Evolutionary conservation across 1,140 invertebrate genomes (phyloP).

Genomic region (Trichonephila clavata): DNA sequence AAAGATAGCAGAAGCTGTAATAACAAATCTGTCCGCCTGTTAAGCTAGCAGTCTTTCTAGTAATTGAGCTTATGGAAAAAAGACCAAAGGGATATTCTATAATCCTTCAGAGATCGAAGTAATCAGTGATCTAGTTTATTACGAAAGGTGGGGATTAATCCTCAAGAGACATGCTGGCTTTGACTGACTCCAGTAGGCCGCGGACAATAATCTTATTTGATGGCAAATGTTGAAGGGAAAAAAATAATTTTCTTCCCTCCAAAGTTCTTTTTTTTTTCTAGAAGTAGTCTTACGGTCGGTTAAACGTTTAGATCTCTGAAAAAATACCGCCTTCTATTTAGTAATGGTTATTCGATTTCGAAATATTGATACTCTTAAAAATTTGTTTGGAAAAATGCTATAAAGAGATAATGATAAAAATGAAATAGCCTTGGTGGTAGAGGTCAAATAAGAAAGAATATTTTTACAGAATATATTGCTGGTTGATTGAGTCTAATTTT

Average conservation of each 20-base stretch:
- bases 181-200: conserved; percentile 31
- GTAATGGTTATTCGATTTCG: too few species aligned
- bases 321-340: not conserved
- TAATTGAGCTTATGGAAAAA: conserved; percentile 39
- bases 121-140: conserved; percentile 52
- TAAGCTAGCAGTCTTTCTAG: not conserved
- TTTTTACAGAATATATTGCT: too few species aligned
- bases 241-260: not conserved
- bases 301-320: not conserved
- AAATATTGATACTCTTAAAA: too few species aligned
- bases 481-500: too few species aligned
- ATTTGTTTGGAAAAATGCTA: too few species aligned
- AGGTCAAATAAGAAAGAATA: too few species aligned
- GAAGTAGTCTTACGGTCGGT: not conserved
- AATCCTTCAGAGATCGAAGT: conserved; percentile 10
- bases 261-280: not conserved
- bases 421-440: too few species aligned
- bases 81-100: not conserved
- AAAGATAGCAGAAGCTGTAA: too few species aligned
- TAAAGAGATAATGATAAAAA: too few species aligned
- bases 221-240: not conserved
- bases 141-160: not conserved
- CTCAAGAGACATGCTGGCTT: not conserved
- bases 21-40: not conserved
- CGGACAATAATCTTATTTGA: not conserved